Conservation (phyloP, 2,113 vertebrate species). For the Dasypus novemcinctus region DNA sequence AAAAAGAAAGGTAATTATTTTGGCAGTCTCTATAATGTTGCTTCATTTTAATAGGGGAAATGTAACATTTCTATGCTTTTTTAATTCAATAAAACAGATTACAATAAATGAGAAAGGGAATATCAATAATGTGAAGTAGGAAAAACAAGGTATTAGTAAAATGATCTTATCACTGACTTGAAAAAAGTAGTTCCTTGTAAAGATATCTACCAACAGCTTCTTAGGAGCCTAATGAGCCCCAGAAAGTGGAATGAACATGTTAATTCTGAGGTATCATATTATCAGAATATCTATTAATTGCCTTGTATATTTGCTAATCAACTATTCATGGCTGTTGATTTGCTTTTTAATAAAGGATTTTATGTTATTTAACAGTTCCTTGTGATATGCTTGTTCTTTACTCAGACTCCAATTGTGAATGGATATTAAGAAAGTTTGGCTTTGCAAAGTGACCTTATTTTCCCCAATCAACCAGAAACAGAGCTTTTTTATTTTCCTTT, state of each 20-base stretch:
- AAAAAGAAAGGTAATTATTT: not conserved
- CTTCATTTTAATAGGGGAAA: not conserved
- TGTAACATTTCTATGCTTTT: not conserved
- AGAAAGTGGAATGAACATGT: not conserved
- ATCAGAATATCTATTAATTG: not conserved
- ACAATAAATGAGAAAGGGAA: not conserved
- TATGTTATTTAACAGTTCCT: not conserved
- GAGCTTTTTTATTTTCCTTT: not conserved
- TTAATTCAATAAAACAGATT: not conserved
- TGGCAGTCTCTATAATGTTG: not conserved
- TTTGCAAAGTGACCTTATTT: not conserved
- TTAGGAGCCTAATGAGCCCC: not conserved
- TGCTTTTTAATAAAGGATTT: not conserved
- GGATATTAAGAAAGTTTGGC: not conserved
- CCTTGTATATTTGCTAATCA: not conserved
- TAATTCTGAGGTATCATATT: no score
- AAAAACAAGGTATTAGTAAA: not conserved
- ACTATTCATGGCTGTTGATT: not conserved
- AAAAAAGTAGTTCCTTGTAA: not conserved
- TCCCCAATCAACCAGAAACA: not conserved
- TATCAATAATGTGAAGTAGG: not conserved
- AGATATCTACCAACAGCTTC: not conserved
- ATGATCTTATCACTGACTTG: not conserved
- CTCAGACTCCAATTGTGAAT: not conserved
- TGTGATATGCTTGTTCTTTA: not conserved